These are phyloP conservation scores for Genyomyrus donnyi DNA, from an alignment of 2,113 vertebrate genomes.

Conservation along the genomic window DNA sequence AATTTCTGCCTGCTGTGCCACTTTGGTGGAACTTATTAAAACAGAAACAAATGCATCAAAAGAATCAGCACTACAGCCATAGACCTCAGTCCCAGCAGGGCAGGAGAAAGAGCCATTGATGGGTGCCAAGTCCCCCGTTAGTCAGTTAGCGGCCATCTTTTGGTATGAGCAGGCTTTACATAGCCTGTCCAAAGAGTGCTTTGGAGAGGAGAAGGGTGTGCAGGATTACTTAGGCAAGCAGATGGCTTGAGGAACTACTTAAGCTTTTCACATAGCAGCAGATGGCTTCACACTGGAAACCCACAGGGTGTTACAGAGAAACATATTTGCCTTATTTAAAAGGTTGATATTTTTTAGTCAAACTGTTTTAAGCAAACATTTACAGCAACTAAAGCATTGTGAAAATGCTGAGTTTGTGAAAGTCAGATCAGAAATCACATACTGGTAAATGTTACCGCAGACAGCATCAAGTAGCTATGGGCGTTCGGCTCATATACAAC, in stretches of 20 bases:
- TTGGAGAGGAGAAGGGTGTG: not conserved
- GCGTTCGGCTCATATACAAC: not conserved
- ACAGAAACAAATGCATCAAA: not conserved
- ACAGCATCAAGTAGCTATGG: not conserved
- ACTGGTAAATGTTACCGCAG: not conserved
- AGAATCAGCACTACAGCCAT: not conserved
- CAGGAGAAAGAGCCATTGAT: not conserved
- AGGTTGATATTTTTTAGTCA: not conserved
- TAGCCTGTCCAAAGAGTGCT: not conserved
- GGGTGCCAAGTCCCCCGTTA: not conserved
- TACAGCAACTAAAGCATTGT: not conserved
- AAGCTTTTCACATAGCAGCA: not conserved
- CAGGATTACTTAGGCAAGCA: slow-evolving; percentile 9
- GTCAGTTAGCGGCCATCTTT: not conserved
- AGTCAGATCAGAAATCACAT: not conserved
- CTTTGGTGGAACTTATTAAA: not conserved
- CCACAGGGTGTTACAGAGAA: not conserved
- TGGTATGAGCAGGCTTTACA: not conserved
- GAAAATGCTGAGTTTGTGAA: not conserved
- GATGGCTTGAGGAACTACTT: not conserved
- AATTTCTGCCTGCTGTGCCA: not conserved
- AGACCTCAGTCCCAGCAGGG: not conserved
- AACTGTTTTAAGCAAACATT: not conserved
- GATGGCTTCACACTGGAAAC: not conserved
- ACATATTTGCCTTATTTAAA: not conserved